phyloP scores from a whole-genome alignment of 2,797 vertebrate genomes.

The Centropyge bicolor region DNA sequence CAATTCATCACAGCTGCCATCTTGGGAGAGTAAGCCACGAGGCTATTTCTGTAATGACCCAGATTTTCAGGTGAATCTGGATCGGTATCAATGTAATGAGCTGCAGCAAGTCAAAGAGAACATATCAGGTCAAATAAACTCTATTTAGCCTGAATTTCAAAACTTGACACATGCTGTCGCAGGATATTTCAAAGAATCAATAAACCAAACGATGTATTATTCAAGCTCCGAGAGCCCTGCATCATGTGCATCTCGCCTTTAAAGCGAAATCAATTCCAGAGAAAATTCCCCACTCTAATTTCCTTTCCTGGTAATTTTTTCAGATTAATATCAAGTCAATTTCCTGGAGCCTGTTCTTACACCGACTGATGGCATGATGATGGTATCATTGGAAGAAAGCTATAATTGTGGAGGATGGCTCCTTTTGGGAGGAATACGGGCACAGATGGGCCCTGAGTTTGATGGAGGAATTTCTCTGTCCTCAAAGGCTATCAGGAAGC shows the following conservation, averaged over 20 bases:
- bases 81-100: constrained; percentile 74
- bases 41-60: constrained; percentile 85
- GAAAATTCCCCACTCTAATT: constrained; percentile 72
- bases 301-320: constrained; percentile 77
- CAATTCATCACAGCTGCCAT: constrained; percentile 80
- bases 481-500: constrained; percentile 78
- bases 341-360: constrained; percentile 80
- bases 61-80: constrained; percentile 81
- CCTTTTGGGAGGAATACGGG: constrained; percentile 75
- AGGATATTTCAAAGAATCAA: constrained; percentile 33
- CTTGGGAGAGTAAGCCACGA: constrained; percentile 71
- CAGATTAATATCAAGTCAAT: constrained; percentile 83
- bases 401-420: constrained; percentile 78
- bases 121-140: constrained; percentile 57
- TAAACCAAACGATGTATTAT: constrained; percentile 24
- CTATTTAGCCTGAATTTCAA: constrained; percentile 31
- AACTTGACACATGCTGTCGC: constrained; percentile 13
- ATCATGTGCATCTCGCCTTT: constrained; percentile 36
- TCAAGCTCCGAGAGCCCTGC: constrained; percentile 16
- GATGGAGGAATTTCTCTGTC: constrained; percentile 80
- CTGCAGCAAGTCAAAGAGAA: constrained; percentile 56
- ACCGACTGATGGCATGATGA: constrained; percentile 71
- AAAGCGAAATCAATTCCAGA: constrained; percentile 61
- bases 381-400: constrained; percentile 71
- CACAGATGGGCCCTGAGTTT: constrained; percentile 81